phyloP scores from a whole-genome alignment of 2,113 vertebrate species.

The Myxocyprinus asiaticus region DNA sequence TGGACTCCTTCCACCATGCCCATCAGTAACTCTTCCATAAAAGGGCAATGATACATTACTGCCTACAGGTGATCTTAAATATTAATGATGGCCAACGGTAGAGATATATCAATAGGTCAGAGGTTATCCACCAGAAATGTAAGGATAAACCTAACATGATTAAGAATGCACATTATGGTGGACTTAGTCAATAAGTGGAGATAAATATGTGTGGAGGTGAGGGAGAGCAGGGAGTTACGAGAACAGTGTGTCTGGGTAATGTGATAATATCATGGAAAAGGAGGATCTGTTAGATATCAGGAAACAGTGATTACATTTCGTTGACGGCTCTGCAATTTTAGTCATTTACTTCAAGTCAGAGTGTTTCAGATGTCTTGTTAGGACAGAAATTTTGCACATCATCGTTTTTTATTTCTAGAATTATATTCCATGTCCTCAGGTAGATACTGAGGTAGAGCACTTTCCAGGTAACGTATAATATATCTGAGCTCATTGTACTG shows the following conservation, averaged over 20 bases:
- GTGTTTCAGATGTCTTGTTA: too few species aligned
- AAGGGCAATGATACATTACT: conserved; percentile 70
- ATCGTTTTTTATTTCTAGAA: not conserved
- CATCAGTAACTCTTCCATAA: conserved; percentile 3
- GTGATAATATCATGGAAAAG: not conserved
- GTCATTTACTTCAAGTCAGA: not conserved
- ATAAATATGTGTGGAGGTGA: conserved; percentile 15
- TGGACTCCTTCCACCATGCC: not conserved
- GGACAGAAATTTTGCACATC: not conserved
- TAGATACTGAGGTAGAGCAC: not conserved
- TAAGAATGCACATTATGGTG: conserved; percentile 62
- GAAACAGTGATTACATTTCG: not conserved
- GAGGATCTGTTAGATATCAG: not conserved
- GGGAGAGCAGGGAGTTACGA: too few species aligned
- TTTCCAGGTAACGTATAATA: not conserved
- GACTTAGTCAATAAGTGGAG: conserved; percentile 55
- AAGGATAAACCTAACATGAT: conserved; percentile 70
- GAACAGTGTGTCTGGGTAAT: not conserved
- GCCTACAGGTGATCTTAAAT: conserved; percentile 68
- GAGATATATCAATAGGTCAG: conserved; percentile 70
- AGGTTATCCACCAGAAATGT: conserved; percentile 71
- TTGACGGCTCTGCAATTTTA: not conserved
- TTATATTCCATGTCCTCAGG: not conserved
- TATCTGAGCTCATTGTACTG: not conserved
- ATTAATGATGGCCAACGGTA: conserved; percentile 69